Percentiles rank a stretch among this genome's conserved stretches.
Conservation (phyloP, 2,797 vertebrate species). For the Discoglossus pictus region DNA sequence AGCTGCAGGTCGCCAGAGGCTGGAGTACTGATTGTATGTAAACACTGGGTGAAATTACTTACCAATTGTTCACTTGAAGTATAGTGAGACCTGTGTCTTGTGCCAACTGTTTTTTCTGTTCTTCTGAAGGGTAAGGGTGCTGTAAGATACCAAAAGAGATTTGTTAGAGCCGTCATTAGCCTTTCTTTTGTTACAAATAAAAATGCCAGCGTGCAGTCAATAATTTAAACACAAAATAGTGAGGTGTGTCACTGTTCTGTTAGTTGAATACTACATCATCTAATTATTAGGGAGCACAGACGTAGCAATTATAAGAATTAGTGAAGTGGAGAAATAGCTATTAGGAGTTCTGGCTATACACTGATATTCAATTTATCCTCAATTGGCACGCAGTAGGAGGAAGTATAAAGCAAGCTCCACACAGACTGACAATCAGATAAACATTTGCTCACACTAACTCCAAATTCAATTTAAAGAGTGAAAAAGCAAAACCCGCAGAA, state of each 20-base stretch:
- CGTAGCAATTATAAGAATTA: slow-evolving; percentile 98
- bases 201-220: slow-evolving; percentile 64
- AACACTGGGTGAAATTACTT: slow-evolving; percentile 75
- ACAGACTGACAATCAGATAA: slow-evolving; percentile 37
- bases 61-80: slow-evolving; percentile 99
- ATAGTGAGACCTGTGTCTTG: slow-evolving; percentile 99
- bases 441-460: slow-evolving; percentile 22
- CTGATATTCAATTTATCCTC: slow-evolving; percentile 70
- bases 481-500: slow-evolving; percentile 8
- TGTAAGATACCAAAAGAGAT: slow-evolving; percentile 71
- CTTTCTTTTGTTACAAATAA: slow-evolving; percentile 61
- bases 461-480: slow-evolving; percentile 31
- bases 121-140: slow-evolving; percentile 99
- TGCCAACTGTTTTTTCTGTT: slow-evolving; percentile 99
- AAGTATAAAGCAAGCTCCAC: slow-evolving; percentile 19
- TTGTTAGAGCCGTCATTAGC: slow-evolving; percentile 33
- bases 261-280: slow-evolving; percentile 94
- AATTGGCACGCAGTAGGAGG: slow-evolving; percentile 60
- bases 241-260: slow-evolving; percentile 85
- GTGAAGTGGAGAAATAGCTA: slow-evolving; percentile 93
- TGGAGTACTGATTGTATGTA: slow-evolving; percentile 65
- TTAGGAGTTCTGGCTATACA: slow-evolving; percentile 79
- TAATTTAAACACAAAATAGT: slow-evolving; percentile 82
- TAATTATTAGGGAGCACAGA: slow-evolving; percentile 96
- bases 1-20: slow-evolving; percentile 68